A percentile compares a stretch with the other conserved stretches of the same genome.
These are phyloP conservation scores for Leucopsar rothschildi DNA, from an alignment of 2,113 vertebrate genomes.

Conservation along the genomic window DNA sequence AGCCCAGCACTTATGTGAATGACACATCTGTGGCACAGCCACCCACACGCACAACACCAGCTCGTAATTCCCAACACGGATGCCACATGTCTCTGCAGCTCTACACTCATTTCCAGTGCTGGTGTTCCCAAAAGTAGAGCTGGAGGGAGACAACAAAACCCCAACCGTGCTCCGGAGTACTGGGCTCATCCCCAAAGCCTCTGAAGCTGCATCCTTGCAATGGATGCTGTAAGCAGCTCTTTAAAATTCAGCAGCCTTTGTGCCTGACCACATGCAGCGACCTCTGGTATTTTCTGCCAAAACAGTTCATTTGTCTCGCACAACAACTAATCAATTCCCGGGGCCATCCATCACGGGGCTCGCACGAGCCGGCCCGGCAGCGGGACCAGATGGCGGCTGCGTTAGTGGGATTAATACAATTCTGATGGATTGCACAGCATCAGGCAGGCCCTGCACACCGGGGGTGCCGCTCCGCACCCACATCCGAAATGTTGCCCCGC, in stretches of 20 bases:
- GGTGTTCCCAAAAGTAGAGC: accelerated
- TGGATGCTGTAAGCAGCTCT: constrained; percentile 65
- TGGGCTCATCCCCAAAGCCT: constrained; percentile 31
- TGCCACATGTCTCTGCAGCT: not conserved
- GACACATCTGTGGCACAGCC: not conserved
- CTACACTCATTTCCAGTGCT: not conserved
- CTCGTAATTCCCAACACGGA: not conserved
- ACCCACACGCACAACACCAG: not conserved
- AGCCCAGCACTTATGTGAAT: not conserved
- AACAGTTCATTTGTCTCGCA: constrained; percentile 90
- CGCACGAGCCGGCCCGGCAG: constrained; percentile 66
- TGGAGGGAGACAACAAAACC: not conserved
- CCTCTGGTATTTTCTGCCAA: constrained; percentile 90
- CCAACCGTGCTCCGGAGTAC: accelerated
- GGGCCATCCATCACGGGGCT: constrained; percentile 90
- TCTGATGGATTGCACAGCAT: constrained; percentile 80
- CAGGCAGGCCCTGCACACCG: constrained; percentile 41
- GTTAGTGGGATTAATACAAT: constrained; percentile 86
- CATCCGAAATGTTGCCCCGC: not conserved
- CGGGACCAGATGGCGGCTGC: constrained; percentile 76
- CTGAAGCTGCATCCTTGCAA: constrained; percentile 50
- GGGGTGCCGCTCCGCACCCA: not conserved
- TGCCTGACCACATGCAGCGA: constrained; percentile 80
- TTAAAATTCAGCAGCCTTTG: constrained; percentile 77
- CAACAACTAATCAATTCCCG: constrained; percentile 95